Conservation (phyloP, 2,113 vertebrate species). For the Cryptotis parvus region DNA sequence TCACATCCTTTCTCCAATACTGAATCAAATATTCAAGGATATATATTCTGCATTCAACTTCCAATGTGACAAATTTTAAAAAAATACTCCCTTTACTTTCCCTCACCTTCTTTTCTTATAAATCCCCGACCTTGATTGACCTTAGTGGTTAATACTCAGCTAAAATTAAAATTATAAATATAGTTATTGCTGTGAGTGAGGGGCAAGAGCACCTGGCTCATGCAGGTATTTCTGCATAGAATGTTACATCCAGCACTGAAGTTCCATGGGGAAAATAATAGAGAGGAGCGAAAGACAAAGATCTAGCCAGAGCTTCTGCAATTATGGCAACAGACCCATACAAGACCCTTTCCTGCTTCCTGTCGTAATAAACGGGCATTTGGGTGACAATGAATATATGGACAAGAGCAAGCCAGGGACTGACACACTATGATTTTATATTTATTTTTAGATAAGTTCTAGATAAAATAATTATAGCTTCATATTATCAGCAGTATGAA, state of each 20-base stretch:
- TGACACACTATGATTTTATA: background rate
- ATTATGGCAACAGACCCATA: background rate
- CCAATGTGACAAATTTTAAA: background rate
- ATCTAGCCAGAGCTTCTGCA: too few species aligned
- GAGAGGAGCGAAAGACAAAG: background rate
- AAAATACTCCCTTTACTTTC: background rate
- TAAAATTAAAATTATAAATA: background rate
- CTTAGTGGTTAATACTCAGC: background rate
- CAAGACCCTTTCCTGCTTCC: background rate
- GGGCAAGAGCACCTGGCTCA: background rate
- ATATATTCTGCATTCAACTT: background rate
- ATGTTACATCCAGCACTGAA: background rate
- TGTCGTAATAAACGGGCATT: background rate
- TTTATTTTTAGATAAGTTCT: conserved; percentile 6
- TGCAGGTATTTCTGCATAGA: background rate
- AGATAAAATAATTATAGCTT: background rate
- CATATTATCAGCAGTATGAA: background rate
- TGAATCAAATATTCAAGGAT: background rate
- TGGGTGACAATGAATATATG: background rate
- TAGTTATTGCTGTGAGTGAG: background rate
- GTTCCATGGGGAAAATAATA: background rate
- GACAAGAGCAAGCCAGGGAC: background rate
- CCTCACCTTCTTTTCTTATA: background rate
- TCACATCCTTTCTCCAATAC: background rate
- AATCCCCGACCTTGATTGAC: background rate